Evolutionary conservation across 2,888 invertebrate species (phyloP).

Genomic region (Mycalesis mineus): DNA sequence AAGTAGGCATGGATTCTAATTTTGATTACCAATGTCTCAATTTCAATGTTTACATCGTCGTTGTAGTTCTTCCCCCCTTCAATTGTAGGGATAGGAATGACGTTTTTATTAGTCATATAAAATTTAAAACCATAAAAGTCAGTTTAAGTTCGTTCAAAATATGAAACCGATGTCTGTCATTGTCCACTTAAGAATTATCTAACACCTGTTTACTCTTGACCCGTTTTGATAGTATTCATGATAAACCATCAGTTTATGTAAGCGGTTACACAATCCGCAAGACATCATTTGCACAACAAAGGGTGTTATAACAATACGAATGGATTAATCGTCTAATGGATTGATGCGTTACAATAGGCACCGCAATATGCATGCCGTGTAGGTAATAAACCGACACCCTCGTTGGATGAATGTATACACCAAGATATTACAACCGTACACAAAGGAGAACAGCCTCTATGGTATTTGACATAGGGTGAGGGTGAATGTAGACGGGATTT

Average conservation of each 20-base stretch:
- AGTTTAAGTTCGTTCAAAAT: not conserved
- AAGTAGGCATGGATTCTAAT: no score
- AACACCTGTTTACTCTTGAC: not conserved
- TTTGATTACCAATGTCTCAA: no score
- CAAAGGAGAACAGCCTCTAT: constrained; percentile 45
- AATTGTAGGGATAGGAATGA: no score
- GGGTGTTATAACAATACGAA: constrained; percentile 49
- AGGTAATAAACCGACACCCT: constrained; percentile 65
- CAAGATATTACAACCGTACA: constrained; percentile 16
- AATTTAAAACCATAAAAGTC: no score
- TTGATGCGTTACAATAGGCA: constrained; percentile 63
- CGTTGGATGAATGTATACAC: constrained; percentile 61
- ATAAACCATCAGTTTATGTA: constrained; percentile 15
- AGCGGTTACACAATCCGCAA: constrained; percentile 29
- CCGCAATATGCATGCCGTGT: constrained; percentile 71
- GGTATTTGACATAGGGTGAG: constrained; percentile 36
- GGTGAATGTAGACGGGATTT: constrained; percentile 32
- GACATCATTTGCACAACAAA: constrained; percentile 37
- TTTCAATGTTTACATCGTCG: no score
- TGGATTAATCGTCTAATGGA: constrained; percentile 71
- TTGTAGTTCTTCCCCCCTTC: no score
- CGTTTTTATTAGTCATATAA: no score
- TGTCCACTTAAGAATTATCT: not conserved
- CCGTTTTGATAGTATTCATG: not conserved
- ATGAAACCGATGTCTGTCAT: not conserved